Evolutionary conservation across 2,888 invertebrate genomes (phyloP).

Genomic region (Platynereis dumerilii): DNA sequence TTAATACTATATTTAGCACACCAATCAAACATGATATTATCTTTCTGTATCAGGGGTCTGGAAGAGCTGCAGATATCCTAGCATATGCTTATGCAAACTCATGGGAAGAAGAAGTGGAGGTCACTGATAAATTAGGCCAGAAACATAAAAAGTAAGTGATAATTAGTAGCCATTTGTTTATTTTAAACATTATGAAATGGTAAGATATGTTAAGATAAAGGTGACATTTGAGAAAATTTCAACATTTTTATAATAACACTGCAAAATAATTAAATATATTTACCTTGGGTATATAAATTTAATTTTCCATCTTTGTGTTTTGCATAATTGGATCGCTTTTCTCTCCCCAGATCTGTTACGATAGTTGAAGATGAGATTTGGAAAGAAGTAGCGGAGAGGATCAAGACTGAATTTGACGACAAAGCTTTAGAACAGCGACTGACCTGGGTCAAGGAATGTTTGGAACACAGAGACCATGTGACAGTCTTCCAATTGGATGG

Average conservation of each 20-base stretch:
- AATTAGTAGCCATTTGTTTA: no score
- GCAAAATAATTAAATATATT: no score
- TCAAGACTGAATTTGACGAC: constrained; percentile 44
- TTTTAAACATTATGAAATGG: no score
- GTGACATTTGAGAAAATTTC: no score
- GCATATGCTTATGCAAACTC: constrained; percentile 54
- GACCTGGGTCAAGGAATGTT: constrained; percentile 42
- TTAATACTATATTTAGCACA: no score
- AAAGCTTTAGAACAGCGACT: constrained; percentile 36
- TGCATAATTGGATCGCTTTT: no score
- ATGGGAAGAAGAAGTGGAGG: constrained; percentile 44
- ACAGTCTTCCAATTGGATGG: constrained; percentile 56
- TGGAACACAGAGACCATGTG: constrained; percentile 48
- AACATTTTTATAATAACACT: no score
- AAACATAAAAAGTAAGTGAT: constrained; percentile 33
- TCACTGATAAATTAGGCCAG: constrained; percentile 41
- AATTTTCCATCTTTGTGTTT: no score
- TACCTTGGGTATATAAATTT: no score
- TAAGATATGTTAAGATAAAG: no score
- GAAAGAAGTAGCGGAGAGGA: constrained; percentile 40
- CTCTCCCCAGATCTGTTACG: constrained; percentile 28
- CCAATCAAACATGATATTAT: no score
- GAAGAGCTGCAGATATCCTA: constrained; percentile 61
- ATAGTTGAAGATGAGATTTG: constrained; percentile 36
- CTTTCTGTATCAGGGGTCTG: constrained; percentile 60